Base-by-base conservation (phyloP, 23 tunicate genomes). In the Pegea sp. region DNA sequence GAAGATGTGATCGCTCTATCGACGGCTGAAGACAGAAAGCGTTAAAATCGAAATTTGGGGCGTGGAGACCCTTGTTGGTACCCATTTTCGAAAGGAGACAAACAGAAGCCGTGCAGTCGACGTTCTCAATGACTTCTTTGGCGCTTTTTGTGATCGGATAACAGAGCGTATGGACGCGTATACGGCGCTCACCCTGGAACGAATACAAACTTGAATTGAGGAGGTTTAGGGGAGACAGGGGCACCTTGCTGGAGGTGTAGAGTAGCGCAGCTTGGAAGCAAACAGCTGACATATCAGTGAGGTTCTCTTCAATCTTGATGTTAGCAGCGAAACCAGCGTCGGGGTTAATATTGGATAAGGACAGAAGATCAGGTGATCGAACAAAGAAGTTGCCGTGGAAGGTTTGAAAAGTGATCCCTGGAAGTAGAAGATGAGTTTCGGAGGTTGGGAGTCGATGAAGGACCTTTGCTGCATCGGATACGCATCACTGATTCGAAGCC, bases 401-500 rank as follows among this genome's bases (percentile, higher is more conserved):
- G 8, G 93, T 91, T 34, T 91, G 77, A 44, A 91, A 56, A 52
- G 59, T 63, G 22, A 84, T 28, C 44, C 95, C 95, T 84, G 69
- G 21, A 18, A 28, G 6, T 11, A 26, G 7, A 5, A 58, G 24
- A 18, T 23, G 13, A 30, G 11, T 38, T 8, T 38, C 11, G 16
- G 16, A 38, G 13, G 56, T 21, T 51, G 22, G 19, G 7, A 13
- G 7, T 11, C 22, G 19, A 51, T 11, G 34, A 54, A 48, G 11
- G 42, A 81, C 99, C 99, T 68, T 74, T 78, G 2, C 88, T 91
- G 62, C 93, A 81, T 25, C 99, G 34, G 13, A 91, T 74, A 53
- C 99, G 64, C 99, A 91, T 91, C 31, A 91, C 99, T 1, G 99
- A 53, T 64, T 91, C 99, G 46, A 91, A 78, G 13, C 99, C 99